phyloP scores from a whole-genome alignment of 2,113 vertebrate species.

The Vombatus ursinus region DNA sequence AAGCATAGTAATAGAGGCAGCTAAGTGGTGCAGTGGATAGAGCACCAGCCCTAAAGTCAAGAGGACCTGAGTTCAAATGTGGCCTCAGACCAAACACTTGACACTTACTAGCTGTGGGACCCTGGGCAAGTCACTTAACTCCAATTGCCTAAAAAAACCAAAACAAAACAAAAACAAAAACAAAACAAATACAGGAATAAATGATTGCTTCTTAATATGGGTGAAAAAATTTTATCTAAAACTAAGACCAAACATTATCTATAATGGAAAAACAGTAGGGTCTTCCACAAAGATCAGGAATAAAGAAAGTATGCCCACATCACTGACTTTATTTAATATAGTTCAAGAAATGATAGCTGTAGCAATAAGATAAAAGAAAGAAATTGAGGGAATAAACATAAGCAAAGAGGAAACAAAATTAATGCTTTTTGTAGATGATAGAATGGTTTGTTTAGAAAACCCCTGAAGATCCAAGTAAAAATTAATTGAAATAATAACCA shows the following conservation, averaged over 20 bases:
- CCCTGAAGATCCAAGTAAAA: neutral
- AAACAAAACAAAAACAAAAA: no score
- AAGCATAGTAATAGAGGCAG: neutral
- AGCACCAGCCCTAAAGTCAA: no score
- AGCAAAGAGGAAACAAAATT: neutral
- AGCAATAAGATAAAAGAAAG: neutral
- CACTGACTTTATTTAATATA: neutral
- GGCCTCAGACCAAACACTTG: no score
- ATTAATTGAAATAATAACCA: neutral
- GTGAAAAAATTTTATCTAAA: neutral
- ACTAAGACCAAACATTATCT: neutral
- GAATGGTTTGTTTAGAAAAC: neutral
- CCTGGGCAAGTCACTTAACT: no score
- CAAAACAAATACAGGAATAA: no score
- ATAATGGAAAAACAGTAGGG: neutral
- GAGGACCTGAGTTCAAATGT: no score
- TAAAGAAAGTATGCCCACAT: neutral
- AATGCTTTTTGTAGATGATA: neutral
- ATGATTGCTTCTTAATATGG: neutral
- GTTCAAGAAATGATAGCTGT: neutral
- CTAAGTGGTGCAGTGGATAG: no score
- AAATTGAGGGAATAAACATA: neutral
- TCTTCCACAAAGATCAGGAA: neutral
- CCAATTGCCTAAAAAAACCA: no score
- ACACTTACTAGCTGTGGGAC: no score